These are phyloP conservation scores for Smittia aterrima DNA, from an alignment of 2,888 invertebrate genomes.

Conservation along the genomic window DNA sequence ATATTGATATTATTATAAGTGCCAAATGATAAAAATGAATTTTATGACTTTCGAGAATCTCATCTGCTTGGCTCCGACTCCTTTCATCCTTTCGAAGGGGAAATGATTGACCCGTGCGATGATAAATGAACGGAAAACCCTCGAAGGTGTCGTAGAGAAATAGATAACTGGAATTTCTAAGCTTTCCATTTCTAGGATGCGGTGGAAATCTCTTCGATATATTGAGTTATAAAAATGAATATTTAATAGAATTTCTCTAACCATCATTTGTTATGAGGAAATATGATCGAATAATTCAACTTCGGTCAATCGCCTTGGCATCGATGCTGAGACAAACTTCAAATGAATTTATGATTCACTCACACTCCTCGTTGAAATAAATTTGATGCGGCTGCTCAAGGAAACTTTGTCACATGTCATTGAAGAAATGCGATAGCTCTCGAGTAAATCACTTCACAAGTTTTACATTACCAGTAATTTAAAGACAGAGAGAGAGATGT, in stretches of 20 bases:
- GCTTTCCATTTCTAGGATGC: not conserved
- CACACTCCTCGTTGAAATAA: not conserved
- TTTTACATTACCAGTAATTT: not conserved
- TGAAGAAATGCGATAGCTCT: conserved; percentile 11
- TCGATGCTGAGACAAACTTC: not conserved
- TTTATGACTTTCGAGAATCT: conserved; percentile 40
- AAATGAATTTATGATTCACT: too few relatives aligned
- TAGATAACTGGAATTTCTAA: conserved; percentile 5
- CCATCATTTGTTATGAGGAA: conserved; percentile 32
- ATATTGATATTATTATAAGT: conserved; percentile 42
- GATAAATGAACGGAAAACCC: conserved; percentile 40
- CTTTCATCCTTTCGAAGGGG: not conserved
- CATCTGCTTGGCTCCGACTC: conserved; percentile 13
- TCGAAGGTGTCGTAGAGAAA: conserved; percentile 36
- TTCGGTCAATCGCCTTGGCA: not conserved
- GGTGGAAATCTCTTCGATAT: not conserved
- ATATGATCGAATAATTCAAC: conserved; percentile 25
- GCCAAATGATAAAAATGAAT: conserved; percentile 42
- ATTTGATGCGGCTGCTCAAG: not conserved
- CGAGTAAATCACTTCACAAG: conserved; percentile 8
- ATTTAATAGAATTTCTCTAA: conserved; percentile 34
- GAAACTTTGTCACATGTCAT: conserved; percentile 24
- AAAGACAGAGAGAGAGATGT: not conserved
- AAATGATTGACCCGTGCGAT: conserved; percentile 26
- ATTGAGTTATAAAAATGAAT: conserved; percentile 42